Conservation (phyloP, 2,113 vertebrate genomes). For the Melanerpes formicivorus region DNA sequence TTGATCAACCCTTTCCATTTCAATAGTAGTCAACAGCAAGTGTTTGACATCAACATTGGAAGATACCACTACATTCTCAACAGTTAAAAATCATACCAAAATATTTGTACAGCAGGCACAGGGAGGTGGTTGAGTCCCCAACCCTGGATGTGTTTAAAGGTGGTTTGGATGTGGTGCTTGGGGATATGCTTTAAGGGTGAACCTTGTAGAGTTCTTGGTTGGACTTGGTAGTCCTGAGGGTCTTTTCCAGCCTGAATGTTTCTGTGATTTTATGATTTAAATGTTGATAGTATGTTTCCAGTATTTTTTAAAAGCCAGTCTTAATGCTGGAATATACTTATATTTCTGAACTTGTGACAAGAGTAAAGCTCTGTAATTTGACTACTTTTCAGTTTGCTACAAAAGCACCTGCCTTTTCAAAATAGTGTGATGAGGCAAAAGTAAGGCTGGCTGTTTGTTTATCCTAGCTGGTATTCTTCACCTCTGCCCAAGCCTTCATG, state of each 20-base stretch:
- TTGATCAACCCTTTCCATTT: not conserved
- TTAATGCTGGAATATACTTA: not conserved
- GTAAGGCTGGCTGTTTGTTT: not conserved
- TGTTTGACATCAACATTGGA: not conserved
- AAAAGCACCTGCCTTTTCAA: not conserved
- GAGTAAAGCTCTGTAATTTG: not conserved
- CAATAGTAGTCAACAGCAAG: not conserved
- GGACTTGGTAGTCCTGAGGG: no score
- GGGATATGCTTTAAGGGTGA: no score
- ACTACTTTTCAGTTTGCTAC: not conserved
- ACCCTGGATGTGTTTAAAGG: no score
- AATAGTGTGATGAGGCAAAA: not conserved
- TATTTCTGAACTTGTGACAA: not conserved
- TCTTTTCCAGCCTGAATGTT: no score
- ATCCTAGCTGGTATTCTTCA: not conserved
- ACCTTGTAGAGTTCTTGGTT: no score
- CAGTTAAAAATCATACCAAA: not conserved
- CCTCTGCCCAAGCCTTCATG: not conserved
- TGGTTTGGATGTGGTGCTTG: no score
- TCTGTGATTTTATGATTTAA: not conserved
- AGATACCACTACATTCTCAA: not conserved
- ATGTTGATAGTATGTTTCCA: constrained; percentile 12
- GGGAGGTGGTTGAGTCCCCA: no score
- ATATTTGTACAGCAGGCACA: constrained; percentile 9
- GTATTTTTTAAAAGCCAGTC: not conserved